Percentiles rank a stretch among this genome's conserved stretches.
These are phyloP conservation scores for Epistrophe grossulariae DNA, from an alignment of 2,888 invertebrate species.

Conservation along the genomic window DNA sequence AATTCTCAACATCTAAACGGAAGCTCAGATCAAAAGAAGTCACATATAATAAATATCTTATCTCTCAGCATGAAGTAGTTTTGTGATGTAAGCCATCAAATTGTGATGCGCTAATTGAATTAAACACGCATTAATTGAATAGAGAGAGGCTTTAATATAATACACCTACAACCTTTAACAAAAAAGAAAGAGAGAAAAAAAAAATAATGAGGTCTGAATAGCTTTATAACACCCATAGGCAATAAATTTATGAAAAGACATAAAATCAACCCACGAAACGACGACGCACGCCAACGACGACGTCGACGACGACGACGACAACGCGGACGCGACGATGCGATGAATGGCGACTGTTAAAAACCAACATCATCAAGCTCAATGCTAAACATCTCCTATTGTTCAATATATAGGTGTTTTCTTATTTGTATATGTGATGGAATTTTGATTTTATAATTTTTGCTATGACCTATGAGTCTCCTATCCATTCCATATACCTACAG, in stretches of 20 bases:
- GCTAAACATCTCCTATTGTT: slow-evolving; percentile 15
- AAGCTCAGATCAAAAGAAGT: not conserved
- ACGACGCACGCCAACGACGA: not conserved
- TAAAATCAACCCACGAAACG: not conserved
- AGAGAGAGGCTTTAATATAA: not conserved
- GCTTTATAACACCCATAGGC: not conserved
- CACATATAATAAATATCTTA: not conserved
- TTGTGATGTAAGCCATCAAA: slow-evolving; percentile 1
- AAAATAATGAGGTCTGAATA: not conserved
- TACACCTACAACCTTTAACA: not conserved
- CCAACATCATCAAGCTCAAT: not conserved
- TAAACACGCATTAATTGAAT: slow-evolving; percentile 5
- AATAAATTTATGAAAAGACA: slow-evolving; percentile 1
- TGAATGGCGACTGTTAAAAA: not conserved
- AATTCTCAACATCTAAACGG: not conserved
- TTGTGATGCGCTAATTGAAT: slow-evolving; percentile 15
- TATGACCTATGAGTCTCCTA: not conserved
- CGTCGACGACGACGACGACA: not conserved
- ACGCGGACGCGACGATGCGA: too few species aligned
- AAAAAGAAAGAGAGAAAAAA: not conserved
- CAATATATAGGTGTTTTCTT: not conserved
- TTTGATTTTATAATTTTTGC: not conserved
- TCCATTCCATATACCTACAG: too few species aligned
- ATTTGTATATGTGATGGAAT: not conserved
- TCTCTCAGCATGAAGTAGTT: not conserved